These are phyloP conservation scores for Drosophila repletoides DNA, from an alignment of 1,140 invertebrate species.

Conservation along the genomic window DNA sequence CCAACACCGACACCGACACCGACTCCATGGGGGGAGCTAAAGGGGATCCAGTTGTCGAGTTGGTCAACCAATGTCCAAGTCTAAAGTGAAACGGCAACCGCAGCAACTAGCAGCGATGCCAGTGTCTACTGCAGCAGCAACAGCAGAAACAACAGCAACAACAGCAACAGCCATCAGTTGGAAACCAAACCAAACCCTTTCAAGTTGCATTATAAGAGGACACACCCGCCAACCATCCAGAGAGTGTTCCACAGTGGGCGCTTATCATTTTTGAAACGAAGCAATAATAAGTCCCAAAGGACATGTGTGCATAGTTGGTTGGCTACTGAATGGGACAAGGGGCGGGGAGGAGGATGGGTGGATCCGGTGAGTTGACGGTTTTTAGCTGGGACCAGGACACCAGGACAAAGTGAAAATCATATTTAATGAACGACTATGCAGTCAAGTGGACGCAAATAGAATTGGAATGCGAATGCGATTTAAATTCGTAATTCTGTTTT, in stretches of 20 bases:
- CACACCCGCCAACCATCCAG: not conserved
- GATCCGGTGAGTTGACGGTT: not conserved
- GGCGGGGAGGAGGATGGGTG: not conserved
- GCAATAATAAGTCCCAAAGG: conserved; percentile 37
- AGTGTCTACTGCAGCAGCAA: not conserved
- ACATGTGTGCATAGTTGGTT: conserved; percentile 19
- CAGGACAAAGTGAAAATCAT: conserved; percentile 19
- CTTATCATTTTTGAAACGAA: conserved; percentile 37
- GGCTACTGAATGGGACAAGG: too few species aligned
- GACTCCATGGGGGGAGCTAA: not conserved
- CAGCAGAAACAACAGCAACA: conserved; percentile 8
- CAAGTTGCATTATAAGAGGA: conserved; percentile 36
- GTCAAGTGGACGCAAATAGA: not conserved
- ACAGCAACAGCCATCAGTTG: conserved; percentile 4
- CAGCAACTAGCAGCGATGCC: conserved; percentile 9
- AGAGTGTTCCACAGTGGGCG: not conserved
- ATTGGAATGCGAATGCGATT: not conserved
- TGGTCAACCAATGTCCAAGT: conserved; percentile 15
- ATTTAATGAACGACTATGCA: conserved; percentile 15
- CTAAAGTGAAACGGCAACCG: conserved; percentile 30
- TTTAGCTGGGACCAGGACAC: not conserved
- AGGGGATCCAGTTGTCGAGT: not conserved
- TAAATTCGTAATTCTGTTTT: not conserved
- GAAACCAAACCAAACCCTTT: conserved; percentile 39
- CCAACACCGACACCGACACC: not conserved